Evolutionary conservation across 2,888 invertebrate species (phyloP).

Genomic region (Empis livida): DNA sequence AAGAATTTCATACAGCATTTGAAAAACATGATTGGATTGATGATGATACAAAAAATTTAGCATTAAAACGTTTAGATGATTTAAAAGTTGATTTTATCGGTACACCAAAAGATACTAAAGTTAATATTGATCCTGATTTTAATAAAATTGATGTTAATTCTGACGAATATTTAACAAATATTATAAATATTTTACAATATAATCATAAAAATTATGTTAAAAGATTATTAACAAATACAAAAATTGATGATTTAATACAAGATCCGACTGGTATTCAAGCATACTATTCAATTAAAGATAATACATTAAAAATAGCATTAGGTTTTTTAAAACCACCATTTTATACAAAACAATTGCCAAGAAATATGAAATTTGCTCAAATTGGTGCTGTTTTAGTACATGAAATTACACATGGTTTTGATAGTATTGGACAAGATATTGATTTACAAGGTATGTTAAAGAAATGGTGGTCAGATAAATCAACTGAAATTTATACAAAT

Average conservation of each 20-base stretch:
- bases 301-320: neutral
- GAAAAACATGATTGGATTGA: constrained; percentile 1
- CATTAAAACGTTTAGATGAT: neutral
- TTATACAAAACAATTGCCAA: neutral
- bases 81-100: neutral
- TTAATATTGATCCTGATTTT: neutral
- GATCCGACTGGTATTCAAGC: neutral
- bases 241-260: neutral
- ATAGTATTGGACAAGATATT: neutral
- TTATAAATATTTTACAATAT: neutral
- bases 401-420: neutral
- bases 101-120: neutral
- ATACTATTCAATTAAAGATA: neutral
- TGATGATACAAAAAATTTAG: neutral
- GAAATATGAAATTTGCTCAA: constrained; percentile 1
- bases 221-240: neutral
- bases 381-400: neutral
- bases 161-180: neutral
- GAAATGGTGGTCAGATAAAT: neutral
- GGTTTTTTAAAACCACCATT: constrained; percentile 1
- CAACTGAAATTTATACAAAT: neutral
- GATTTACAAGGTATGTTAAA: neutral
- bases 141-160: neutral
- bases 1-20: neutral
- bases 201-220: neutral